Conservation (phyloP, 2,797 vertebrate species). For the Argentina silus region DNA sequence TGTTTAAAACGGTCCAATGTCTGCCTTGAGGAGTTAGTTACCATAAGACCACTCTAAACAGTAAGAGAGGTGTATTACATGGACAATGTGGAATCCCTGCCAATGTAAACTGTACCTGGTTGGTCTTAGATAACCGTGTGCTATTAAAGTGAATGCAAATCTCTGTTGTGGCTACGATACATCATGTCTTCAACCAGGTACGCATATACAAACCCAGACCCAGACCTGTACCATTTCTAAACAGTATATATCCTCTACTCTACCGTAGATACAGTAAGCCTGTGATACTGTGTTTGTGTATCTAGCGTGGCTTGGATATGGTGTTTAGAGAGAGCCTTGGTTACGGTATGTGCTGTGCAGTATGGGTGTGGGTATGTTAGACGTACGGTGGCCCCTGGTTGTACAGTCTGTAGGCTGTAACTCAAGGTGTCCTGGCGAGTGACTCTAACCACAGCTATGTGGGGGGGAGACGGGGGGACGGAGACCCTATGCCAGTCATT, state of each 20-base stretch:
- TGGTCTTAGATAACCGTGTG: constrained; percentile 22
- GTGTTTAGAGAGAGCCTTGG: too few relatives aligned
- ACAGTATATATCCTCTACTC: neutral
- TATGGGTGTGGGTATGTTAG: neutral
- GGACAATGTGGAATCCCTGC: constrained; percentile 8
- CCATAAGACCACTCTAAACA: constrained; percentile 13
- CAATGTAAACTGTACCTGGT: constrained; percentile 13
- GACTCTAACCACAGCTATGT: constrained; percentile 39
- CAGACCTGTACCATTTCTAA: neutral
- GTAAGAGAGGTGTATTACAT: neutral
- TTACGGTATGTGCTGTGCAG: neutral
- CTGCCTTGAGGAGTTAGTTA: constrained; percentile 23
- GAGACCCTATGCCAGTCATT: constrained; percentile 33
- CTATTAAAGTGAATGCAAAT: constrained; percentile 20
- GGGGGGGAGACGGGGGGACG: constrained; percentile 16
- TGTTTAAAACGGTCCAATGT: constrained; percentile 7
- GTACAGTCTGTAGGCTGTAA: neutral
- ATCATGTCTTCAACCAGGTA: neutral
- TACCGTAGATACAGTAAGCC: too few relatives aligned
- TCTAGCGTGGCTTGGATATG: too few relatives aligned
- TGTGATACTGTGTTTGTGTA: too few relatives aligned
- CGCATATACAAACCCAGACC: neutral
- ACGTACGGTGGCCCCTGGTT: neutral
- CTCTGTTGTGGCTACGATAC: constrained; percentile 10
- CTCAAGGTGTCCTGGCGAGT: constrained; percentile 12